A percentile compares a stretch with the other conserved stretches of the same genome.
These are phyloP conservation scores for Cyaniris semiargus DNA, from an alignment of 2,888 invertebrate species.

Conservation along the genomic window DNA sequence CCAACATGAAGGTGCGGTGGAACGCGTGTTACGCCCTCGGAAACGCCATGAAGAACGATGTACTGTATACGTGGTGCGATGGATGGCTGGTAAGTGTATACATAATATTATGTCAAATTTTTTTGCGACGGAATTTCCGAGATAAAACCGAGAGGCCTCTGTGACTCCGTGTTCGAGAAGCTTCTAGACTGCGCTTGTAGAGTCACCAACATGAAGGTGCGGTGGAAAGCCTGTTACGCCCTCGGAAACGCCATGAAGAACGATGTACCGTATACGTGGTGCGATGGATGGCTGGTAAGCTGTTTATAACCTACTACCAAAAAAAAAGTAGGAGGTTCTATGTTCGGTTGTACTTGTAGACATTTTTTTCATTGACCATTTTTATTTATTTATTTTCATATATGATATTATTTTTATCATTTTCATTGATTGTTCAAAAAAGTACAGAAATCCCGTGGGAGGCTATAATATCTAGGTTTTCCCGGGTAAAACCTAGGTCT, in stretches of 20 bases:
- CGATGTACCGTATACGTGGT: slow-evolving; percentile 67
- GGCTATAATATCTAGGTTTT: too few species aligned
- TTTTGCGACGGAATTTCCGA: too few species aligned
- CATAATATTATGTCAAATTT: too few species aligned
- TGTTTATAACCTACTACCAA: too few species aligned
- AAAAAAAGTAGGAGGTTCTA: too few species aligned
- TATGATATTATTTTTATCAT: too few species aligned
- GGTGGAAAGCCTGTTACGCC: slow-evolving; percentile 96
- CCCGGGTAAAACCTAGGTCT: too few species aligned
- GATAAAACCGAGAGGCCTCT: slow-evolving; percentile 74
- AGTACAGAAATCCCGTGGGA: too few species aligned
- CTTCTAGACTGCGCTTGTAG: slow-evolving; percentile 85
- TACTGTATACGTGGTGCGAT: slow-evolving; percentile 66
- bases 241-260: slow-evolving; percentile 89
- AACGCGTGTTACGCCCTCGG: slow-evolving; percentile 94
- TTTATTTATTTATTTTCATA: too few species aligned
- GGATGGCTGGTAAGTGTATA: slow-evolving; percentile 81
- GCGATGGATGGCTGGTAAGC: slow-evolving; percentile 78
- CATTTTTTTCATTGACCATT: too few species aligned
- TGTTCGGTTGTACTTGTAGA: too few species aligned
- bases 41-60: slow-evolving; percentile 85
- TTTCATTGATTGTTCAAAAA: too few species aligned
- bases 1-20: slow-evolving; percentile 94
- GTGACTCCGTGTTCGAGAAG: slow-evolving; percentile 82
- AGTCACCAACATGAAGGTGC: slow-evolving; percentile 90